Evolutionary conservation across 1,140 invertebrate species (phyloP).

Genomic region (Hyphantria cunea): DNA sequence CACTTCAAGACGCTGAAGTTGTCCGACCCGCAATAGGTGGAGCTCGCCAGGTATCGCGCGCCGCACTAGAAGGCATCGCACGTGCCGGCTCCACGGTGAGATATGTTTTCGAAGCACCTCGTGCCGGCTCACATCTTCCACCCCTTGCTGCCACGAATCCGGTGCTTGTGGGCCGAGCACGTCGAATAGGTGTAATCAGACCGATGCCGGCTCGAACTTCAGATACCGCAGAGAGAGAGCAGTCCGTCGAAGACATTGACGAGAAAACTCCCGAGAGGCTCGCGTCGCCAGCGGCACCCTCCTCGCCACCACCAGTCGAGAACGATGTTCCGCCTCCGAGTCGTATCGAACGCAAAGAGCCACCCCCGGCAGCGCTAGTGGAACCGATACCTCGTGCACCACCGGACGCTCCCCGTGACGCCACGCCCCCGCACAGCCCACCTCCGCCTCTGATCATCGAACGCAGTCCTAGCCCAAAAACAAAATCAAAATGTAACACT

Average conservation of each 20-base stretch:
- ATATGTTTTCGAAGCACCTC: constrained; percentile 82
- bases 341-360: constrained; percentile 47
- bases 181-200: constrained; percentile 83
- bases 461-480: constrained; percentile 38
- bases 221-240: constrained; percentile 33
- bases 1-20: background rate
- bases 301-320: constrained; percentile 44
- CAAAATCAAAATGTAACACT: constrained; percentile 36
- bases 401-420: constrained; percentile 24
- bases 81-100: constrained; percentile 85
- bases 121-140: constrained; percentile 80
- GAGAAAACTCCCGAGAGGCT: constrained; percentile 50
- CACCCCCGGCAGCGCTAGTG: constrained; percentile 57
- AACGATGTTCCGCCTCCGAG: constrained; percentile 33
- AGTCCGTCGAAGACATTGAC: constrained; percentile 35
- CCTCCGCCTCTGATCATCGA: constrained; percentile 24
- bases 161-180: constrained; percentile 59
- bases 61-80: constrained; percentile 86
- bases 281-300: constrained; percentile 46
- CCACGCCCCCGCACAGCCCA: constrained; percentile 11
- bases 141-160: constrained; percentile 72
- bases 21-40: constrained; percentile 26
- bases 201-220: constrained; percentile 79
- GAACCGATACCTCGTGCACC: constrained; percentile 58
- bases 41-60: constrained; percentile 77